Conservation (phyloP, 2,888 invertebrate species). For the Epicampocera succincta region DNA sequence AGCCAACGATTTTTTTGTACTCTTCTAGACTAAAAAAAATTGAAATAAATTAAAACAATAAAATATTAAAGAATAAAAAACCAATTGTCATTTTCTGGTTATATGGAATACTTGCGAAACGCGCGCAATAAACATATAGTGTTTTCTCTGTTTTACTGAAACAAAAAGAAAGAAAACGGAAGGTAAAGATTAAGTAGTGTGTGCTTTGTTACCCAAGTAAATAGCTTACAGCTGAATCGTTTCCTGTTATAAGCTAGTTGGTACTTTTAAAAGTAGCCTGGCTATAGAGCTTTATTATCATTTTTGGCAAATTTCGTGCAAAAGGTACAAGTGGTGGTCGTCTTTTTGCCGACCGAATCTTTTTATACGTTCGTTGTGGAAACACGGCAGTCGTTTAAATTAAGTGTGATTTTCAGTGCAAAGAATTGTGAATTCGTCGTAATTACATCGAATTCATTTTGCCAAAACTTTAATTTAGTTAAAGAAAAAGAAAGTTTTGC, state of each 20-base stretch:
- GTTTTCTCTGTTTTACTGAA: conserved; percentile 33
- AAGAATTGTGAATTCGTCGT: conserved; percentile 73
- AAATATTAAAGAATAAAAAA: conserved; percentile 37
- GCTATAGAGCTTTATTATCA: conserved; percentile 30
- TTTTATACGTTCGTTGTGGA: conserved; percentile 66
- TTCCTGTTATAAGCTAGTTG: background rate
- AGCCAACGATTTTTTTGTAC: too few species aligned
- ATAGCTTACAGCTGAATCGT: conserved; percentile 31
- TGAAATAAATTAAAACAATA: conserved; percentile 2
- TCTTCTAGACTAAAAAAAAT: background rate
- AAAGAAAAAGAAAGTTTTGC: conserved; percentile 42
- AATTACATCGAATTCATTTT: conserved; percentile 68
- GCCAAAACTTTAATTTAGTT: conserved; percentile 63
- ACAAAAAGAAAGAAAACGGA: conserved; percentile 50
- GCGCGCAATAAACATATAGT: conserved; percentile 41
- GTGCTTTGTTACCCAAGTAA: background rate
- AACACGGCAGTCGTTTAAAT: conserved; percentile 70
- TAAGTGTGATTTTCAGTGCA: conserved; percentile 72
- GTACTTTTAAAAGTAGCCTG: conserved; percentile 9
- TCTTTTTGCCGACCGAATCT: conserved; percentile 69
- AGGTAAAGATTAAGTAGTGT: conserved; percentile 16
- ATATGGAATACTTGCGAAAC: conserved; percentile 46
- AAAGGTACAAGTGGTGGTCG: conserved; percentile 64
- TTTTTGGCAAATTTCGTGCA: conserved; percentile 43
- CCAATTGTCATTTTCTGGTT: conserved; percentile 58